A percentile compares a stretch with the other conserved stretches of the same genome.
phyloP scores from a whole-genome alignment of 2,888 invertebrate species.

The Synanthedon vespiformis region DNA sequence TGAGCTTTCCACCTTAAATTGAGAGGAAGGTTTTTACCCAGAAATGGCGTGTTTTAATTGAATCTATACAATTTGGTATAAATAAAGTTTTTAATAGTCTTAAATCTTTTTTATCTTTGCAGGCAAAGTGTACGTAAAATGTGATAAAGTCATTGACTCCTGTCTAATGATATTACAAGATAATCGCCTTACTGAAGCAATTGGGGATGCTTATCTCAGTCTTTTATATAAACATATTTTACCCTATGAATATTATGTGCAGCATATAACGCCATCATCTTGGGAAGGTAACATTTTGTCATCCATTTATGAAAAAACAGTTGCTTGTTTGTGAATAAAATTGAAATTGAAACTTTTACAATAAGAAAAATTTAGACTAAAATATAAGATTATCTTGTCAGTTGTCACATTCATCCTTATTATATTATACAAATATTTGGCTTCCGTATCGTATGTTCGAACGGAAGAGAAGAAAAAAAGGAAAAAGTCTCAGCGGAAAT shows the following conservation, averaged over 20 bases:
- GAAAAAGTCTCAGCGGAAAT: too few species aligned
- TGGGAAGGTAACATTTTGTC: slow-evolving; percentile 66
- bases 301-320: too few species aligned
- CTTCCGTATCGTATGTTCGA: too few species aligned
- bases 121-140: slow-evolving; percentile 47
- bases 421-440: too few species aligned
- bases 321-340: too few species aligned
- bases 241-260: slow-evolving; percentile 57
- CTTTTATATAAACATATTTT: slow-evolving; percentile 69
- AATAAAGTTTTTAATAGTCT: not conserved
- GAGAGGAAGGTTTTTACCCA: too few species aligned
- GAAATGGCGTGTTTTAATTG: not conserved
- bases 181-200: slow-evolving; percentile 29
- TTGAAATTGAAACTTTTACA: too few species aligned
- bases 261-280: slow-evolving; percentile 51
- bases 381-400: too few species aligned
- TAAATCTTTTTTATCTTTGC: slow-evolving; percentile 10
- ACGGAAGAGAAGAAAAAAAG: too few species aligned
- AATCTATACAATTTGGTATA: not conserved
- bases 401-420: too few species aligned
- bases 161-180: slow-evolving; percentile 46
- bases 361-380: too few species aligned
- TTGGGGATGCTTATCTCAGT: slow-evolving; percentile 67
- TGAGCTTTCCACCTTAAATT: too few species aligned
- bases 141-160: slow-evolving; percentile 42